phyloP scores from a whole-genome alignment of 2,113 vertebrate species.

The Hirundichthys speculiger region DNA sequence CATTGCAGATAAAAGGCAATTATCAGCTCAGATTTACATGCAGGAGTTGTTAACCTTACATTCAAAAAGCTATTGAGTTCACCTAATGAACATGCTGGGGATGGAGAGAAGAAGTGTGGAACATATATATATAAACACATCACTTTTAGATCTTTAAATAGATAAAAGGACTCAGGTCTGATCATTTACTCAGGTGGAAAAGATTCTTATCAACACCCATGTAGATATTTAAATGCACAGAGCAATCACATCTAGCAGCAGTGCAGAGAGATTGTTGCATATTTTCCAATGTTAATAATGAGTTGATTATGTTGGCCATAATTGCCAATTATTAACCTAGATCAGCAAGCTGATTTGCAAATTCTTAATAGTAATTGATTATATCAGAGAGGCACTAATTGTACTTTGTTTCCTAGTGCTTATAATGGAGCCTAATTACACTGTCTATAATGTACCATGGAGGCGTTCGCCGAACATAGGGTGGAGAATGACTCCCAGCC shows the following conservation, averaged over 20 bases:
- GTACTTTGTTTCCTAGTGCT: constrained; percentile 42
- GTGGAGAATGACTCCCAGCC: constrained; percentile 47
- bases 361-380: constrained; percentile 74
- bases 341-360: constrained; percentile 61
- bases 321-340: constrained; percentile 70
- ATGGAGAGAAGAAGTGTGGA: constrained; percentile 35
- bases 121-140: constrained; percentile 44
- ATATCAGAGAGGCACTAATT: constrained; percentile 65
- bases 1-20: constrained; percentile 87
- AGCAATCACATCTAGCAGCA: constrained; percentile 15
- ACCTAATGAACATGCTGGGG: constrained; percentile 87
- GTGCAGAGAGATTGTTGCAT: constrained; percentile 16
- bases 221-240: constrained; percentile 31
- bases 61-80: constrained; percentile 90
- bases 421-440: constrained; percentile 66
- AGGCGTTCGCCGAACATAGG: constrained; percentile 42
- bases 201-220: constrained; percentile 35
- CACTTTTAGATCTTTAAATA: neutral
- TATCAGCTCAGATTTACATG: constrained; percentile 92
- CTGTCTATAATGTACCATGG: constrained; percentile 56
- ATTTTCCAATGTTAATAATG: constrained; percentile 61
- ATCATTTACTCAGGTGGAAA: constrained; percentile 34
- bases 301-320: constrained; percentile 62
- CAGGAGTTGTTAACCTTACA: constrained; percentile 88
- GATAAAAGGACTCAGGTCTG: constrained; percentile 10